Evolutionary conservation across 2,888 invertebrate genomes (phyloP), one percentile per base, ranked within the genome.

Genomic region (Salticus scenicus): DNA sequence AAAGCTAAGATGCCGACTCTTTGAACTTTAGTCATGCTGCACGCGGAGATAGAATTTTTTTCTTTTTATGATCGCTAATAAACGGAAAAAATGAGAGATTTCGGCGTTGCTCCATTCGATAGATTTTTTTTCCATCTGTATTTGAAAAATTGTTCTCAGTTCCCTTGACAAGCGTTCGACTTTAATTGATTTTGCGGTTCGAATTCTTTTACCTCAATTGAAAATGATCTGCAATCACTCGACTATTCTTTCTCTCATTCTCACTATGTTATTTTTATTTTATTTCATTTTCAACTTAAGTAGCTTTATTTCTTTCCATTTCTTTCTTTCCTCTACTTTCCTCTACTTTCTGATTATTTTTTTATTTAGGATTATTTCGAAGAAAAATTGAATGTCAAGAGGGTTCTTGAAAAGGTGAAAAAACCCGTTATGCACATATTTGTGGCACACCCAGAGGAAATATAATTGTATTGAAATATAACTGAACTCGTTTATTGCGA

Each of bases 111-210:
- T 76, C 41, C 72, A 57, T 79, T 79, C 51, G n/a, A n/a, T n/a
- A n/a, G n/a, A n/a, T 78, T 79, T 79, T 66, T 47, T 31, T 41
- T 8, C 17, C 42, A 2, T 47, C 17, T 42, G 27, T 28, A 47
- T 28, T 75, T 51, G 83, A 76, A 77, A 71, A 76, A 83, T 83
- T 76, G 76, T 76, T 83, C 82, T 42, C 72, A 72, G 51, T 51
- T 47, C 71, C 24, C 66, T 42, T 70, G 83, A 83, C 83, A 83
- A 71, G 72, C 76, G 72, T 83, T 72, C 72, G 33, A 72, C 31
- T 83, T 83, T 83, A 77, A 83, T 83, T 83, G 83, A 83, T 83
- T 83, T 63, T 67, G 70, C 37, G 75, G 70, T 74, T 82, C 83
- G 72, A 73, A 33, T 42, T 63, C 64, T 33, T 67, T 67, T 57